Percentiles rank a stretch among this genome's conserved stretches.
Evolutionary conservation across 1,140 invertebrate genomes (phyloP).

Genomic region (Lepidostoma basale): DNA sequence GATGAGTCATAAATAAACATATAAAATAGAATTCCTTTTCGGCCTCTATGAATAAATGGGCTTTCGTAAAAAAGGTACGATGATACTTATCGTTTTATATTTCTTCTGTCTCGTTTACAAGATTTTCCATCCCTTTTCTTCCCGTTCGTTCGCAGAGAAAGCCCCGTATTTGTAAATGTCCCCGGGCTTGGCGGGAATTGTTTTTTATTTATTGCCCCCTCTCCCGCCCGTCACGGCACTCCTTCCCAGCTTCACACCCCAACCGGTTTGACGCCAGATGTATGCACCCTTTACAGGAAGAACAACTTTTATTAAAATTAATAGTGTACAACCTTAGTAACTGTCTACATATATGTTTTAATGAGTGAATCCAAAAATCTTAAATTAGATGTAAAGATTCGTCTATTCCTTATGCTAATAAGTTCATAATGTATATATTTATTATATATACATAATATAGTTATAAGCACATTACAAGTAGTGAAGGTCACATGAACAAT

Average conservation of each 20-base stretch:
- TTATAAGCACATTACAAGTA: too few relatives aligned
- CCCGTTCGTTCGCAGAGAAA: not conserved
- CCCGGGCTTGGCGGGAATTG: constrained; percentile 37
- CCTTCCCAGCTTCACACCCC: constrained; percentile 14
- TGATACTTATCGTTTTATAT: not conserved
- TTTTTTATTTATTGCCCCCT: constrained; percentile 42
- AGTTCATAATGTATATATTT: too few relatives aligned
- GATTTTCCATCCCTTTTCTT: not conserved
- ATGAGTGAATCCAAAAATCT: too few relatives aligned
- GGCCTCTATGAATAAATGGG: not conserved
- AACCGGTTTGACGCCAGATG: constrained; percentile 37
- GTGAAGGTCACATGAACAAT: too few relatives aligned
- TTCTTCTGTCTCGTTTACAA: not conserved
- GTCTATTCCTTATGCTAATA: too few relatives aligned
- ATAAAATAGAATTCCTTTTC: not conserved
- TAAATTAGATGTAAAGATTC: too few relatives aligned
- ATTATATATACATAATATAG: too few relatives aligned
- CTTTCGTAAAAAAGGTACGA: not conserved
- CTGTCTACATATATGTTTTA: too few relatives aligned
- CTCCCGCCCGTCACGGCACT: constrained; percentile 19
- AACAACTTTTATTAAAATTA: too few relatives aligned
- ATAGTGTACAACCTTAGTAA: too few relatives aligned
- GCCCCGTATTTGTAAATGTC: constrained; percentile 44
- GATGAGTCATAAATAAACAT: not conserved
- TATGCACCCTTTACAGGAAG: too few relatives aligned